Evolutionary conservation across 1,140 invertebrate genomes (phyloP), one percentile per base, ranked within the genome.

Genomic region (Ditylenchus dipsaci): DNA sequence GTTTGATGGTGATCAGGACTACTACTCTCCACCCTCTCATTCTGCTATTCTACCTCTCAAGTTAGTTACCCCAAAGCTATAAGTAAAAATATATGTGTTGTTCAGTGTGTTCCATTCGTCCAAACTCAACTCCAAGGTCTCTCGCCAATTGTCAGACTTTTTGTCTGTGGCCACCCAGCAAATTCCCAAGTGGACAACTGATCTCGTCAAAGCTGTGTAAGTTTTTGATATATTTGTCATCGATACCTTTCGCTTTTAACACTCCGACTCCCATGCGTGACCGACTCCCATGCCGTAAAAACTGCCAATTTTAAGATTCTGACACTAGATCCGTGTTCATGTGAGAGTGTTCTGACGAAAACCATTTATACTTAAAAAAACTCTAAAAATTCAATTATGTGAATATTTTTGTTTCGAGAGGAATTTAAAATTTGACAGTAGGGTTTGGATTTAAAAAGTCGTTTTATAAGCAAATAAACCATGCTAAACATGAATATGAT

Each of bases 1-100:
- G 15, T 96, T 93, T 87, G 89, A 91, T 81, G 87, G 90, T 45
- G 63, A 65, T 7, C 42, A 65, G 19, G 29, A 45, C n/a, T 21
- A 57, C 26, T 67, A 67, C 0, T 80, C 78, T 8, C 70, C 78
- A 7, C 66, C 72, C 23, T 69, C 79, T 1, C 77, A 79, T 60
- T 49, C 61, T 19, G 56, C 78, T 1, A 73, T 79, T 29, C 43
- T 79, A 13, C 59, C 74, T 9, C n/a, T 43, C n/a, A 69, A 57
- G 74, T 77, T 11, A 43, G 1, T 26, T 69, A 23, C 47, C 49
- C 15, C 49, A 3, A 53, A 53, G 43, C n/a, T 45, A n/a, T 45
- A 13, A 45, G n/a, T 45, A 45, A 45, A 13, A n/a, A 13, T 45
- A n/a, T 19, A 5, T 38, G 3, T 38, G 3, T 38, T 38, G 33